Conservation (phyloP, 2,113 vertebrate species). For the Oryzias celebensis region DNA sequence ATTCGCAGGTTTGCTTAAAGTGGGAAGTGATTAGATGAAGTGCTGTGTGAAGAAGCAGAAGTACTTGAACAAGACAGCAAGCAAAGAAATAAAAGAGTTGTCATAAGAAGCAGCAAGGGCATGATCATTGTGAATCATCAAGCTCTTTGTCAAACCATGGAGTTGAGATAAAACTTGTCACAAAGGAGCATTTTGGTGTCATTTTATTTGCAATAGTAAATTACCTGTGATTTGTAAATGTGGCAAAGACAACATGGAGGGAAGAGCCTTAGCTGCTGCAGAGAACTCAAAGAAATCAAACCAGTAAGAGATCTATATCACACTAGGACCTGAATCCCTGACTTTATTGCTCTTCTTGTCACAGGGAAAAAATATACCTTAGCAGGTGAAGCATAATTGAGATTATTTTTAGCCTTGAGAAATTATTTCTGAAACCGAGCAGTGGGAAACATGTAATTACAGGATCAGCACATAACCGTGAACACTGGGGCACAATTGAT, state of each 20-base stretch:
- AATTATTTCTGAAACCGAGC: constrained; percentile 11
- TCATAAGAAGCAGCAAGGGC: constrained; percentile 39
- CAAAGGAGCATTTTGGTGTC: constrained; percentile 21
- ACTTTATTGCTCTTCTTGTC: constrained; percentile 26
- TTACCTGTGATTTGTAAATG: constrained; percentile 31
- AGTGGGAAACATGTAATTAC: constrained; percentile 27
- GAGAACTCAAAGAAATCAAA: constrained; percentile 15
- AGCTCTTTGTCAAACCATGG: constrained; percentile 30
- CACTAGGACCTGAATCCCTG: constrained; percentile 17
- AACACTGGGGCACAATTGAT: constrained; percentile 18
- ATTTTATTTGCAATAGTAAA: constrained; percentile 50
- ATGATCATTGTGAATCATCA: constrained; percentile 42
- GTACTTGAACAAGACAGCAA: constrained; percentile 33
- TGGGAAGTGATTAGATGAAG: constrained; percentile 19
- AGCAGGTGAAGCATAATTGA: constrained; percentile 23
- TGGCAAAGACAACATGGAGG: constrained; percentile 24
- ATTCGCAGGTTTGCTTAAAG: constrained; percentile 31
- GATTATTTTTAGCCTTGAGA: constrained; percentile 11
- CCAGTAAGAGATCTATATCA: constrained; percentile 34
- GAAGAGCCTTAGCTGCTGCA: constrained; percentile 16
- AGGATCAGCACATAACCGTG: constrained; percentile 8
- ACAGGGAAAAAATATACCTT: constrained; percentile 9
- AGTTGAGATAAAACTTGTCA: constrained; percentile 43
- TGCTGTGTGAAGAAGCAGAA: constrained; percentile 23
- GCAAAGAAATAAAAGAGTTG: constrained; percentile 16